Conservation (phyloP, 2,797 vertebrate genomes). For the Benthosema pterotum region DNA sequence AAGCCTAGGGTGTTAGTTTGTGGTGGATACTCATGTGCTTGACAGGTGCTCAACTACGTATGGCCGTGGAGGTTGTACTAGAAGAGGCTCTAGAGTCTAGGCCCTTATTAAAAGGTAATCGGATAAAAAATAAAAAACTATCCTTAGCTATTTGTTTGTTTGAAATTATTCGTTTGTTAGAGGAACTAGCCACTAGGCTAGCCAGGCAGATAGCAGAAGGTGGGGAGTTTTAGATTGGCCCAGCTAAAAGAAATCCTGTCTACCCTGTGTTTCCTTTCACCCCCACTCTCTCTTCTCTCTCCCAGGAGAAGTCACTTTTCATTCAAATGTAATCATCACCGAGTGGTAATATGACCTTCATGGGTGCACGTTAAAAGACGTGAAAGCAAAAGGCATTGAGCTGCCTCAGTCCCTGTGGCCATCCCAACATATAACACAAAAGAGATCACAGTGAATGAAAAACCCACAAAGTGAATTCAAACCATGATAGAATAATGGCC, state of each 20-base stretch:
- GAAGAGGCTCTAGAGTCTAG: constrained; percentile 70
- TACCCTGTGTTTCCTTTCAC: constrained; percentile 57
- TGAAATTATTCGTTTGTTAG: constrained; percentile 37
- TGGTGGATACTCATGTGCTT: constrained; percentile 69
- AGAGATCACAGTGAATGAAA: constrained; percentile 69
- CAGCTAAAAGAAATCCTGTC: constrained; percentile 61
- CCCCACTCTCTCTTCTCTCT: constrained; percentile 45
- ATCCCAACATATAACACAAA: constrained; percentile 66
- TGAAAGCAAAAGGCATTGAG: constrained; percentile 69
- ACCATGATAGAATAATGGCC: constrained; percentile 48
- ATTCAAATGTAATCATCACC: constrained; percentile 81
- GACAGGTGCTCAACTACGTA: constrained; percentile 32
- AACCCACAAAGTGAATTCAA: constrained; percentile 69
- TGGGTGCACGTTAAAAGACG: constrained; percentile 75
- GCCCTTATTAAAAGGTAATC: constrained; percentile 81
- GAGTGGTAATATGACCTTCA: constrained; percentile 78
- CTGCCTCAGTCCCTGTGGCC: constrained; percentile 68
- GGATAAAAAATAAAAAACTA: constrained; percentile 70
- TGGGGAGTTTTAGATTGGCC: constrained; percentile 70
- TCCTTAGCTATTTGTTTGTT: constrained; percentile 67
- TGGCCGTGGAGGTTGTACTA: constrained; percentile 56
- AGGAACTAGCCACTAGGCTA: constrained; percentile 49
- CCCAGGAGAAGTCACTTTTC: constrained; percentile 75
- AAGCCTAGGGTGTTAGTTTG: constrained; percentile 57
- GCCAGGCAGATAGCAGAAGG: constrained; percentile 72